Percentiles rank a stretch among this genome's conserved stretches.
phyloP scores from a whole-genome alignment of 2,797 vertebrate genomes.

The Vipera ursinii region DNA sequence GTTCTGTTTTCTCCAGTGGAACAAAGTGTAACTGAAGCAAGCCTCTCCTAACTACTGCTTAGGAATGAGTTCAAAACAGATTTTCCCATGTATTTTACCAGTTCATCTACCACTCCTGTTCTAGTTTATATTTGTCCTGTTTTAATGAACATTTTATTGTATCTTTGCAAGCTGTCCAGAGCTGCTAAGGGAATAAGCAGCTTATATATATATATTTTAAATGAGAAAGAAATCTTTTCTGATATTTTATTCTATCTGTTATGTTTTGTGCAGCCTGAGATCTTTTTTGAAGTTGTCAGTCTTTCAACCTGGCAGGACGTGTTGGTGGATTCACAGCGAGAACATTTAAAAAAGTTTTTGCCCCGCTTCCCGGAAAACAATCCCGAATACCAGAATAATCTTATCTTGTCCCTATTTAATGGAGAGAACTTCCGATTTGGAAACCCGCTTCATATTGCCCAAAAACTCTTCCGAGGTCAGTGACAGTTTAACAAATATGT shows the following conservation, averaged over 20 bases:
- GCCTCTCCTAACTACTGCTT: neutral
- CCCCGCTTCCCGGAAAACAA: conserved; percentile 84
- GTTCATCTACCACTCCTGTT: neutral
- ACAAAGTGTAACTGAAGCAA: neutral
- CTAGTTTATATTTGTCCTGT: neutral
- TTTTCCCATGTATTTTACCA: neutral
- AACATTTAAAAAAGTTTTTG: conserved; percentile 88
- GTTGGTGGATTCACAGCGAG: conserved; percentile 84
- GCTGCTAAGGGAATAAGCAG: neutral
- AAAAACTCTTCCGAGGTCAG: conserved; percentile 92
- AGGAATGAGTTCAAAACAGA: neutral
- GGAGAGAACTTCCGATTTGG: conserved; percentile 90
- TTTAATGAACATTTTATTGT: neutral
- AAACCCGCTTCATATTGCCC: conserved; percentile 91
- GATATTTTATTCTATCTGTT: neutral
- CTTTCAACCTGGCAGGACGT: conserved; percentile 89
- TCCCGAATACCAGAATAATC: conserved; percentile 78
- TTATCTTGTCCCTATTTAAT: conserved; percentile 81
- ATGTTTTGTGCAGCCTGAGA: conserved; percentile 79
- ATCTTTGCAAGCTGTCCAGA: neutral
- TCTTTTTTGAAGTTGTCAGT: conserved; percentile 94
- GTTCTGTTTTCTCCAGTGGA: neutral
- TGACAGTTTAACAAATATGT: neutral
- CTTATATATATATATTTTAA: neutral
- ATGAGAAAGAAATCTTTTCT: neutral